Evolutionary conservation across 2,888 invertebrate species (phyloP), one percentile per base, ranked within the genome.

Genomic region (Apoderus coryli): DNA sequence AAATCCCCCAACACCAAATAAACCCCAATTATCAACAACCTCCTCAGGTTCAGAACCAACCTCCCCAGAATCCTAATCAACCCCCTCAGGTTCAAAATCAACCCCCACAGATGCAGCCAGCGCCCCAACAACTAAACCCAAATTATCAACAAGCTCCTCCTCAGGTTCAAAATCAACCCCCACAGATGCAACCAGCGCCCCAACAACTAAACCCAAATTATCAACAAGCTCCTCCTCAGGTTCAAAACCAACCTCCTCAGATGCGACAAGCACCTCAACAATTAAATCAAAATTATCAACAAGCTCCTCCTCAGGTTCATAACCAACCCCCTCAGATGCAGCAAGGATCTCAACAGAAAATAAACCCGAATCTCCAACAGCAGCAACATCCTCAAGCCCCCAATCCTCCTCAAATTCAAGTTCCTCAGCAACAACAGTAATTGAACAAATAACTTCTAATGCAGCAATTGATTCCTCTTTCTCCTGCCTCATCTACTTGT

Each of bases 1-100:
- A 25, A 31, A 10, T 22, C 7, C 24, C 36, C 28, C 36, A 40
- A 10, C 35, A n/a, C n/a, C 24, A 10, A 2, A 19, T 9, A 10
- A n/a, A 28, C 27, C 26, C 6, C 16, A 16, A 16, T 13, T 27
- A 11, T 29, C 4, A 27, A 12, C 11, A 16, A 27, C 12, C 9
- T 9, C 15, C 27, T 31, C 31, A 31, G 19, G 19, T 19, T 6
- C 28, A 28, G 14, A 15, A 28, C n/a, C n/a, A n/a, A n/a, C n/a
- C n/a, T n/a, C n/a, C n/a, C n/a, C n/a, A n/a, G n/a, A n/a, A n/a
- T n/a, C n/a, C n/a, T n/a, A 14, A 14, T 26, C 10, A 4, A 10
- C 5, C 10, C 12, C 23, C 23, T 23, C 10, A 25, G 13, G 10
- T 12, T 10, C 19, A 19, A n/a, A 6, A 19, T 7, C 16, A 15